Evolutionary conservation across 2,113 vertebrate genomes (phyloP).

Genomic region (Coptodon rendalli): DNA sequence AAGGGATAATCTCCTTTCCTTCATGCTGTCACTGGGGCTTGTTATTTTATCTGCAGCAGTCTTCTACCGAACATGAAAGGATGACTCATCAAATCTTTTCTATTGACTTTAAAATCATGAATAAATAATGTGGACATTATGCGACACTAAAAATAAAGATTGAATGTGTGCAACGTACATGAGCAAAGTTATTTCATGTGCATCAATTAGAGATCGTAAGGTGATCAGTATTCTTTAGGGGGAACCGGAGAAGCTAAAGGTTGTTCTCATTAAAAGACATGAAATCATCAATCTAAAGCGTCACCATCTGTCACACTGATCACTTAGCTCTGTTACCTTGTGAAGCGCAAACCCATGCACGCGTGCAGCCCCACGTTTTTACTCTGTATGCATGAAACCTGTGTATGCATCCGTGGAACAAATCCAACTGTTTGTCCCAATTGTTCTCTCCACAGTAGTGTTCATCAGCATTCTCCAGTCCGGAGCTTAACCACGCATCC

Average conservation of each 20-base stretch:
- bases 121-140: conserved; percentile 51
- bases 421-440: conserved; percentile 29
- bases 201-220: background rate
- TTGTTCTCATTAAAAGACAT: conserved; percentile 45
- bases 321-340: background rate
- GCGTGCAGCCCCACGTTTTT: background rate
- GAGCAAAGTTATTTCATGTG: background rate
- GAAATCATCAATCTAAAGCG: conserved; percentile 35
- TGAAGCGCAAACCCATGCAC: background rate
- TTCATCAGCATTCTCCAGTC: conserved; percentile 41
- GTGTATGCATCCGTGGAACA: conserved; percentile 6
- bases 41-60: conserved; percentile 46
- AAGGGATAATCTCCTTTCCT: conserved; percentile 51
- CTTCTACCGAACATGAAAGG: conserved; percentile 37
- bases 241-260: conserved; percentile 20
- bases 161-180: background rate
- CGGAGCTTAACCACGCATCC: conserved; percentile 45
- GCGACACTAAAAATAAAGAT: background rate
- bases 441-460: conserved; percentile 29
- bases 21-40: conserved; percentile 26
- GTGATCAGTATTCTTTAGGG: conserved; percentile 31
- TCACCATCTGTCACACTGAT: conserved; percentile 28
- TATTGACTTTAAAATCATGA: conserved; percentile 47
- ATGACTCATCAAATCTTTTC: conserved; percentile 59
- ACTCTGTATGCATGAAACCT: background rate